A percentile compares a stretch with the other conserved stretches of the same genome.
Conservation (phyloP, 2,797 vertebrate species). For the Holocentrus rufus region DNA sequence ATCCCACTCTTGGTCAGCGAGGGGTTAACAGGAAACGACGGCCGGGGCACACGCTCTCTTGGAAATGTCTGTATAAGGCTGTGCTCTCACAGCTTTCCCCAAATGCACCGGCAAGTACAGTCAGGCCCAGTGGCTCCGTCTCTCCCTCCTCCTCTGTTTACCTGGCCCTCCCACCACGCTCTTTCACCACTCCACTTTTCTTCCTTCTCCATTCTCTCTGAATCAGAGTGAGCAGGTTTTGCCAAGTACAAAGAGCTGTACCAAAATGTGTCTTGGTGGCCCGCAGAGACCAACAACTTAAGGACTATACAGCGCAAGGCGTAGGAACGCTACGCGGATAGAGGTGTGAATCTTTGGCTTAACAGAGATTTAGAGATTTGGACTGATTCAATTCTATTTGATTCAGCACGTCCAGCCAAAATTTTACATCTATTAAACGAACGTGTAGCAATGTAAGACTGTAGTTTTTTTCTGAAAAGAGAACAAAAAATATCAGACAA, state of each 20-base stretch:
- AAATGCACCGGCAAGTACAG: slow-evolving; percentile 79
- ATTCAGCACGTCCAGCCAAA: too few species aligned
- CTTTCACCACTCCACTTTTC: slow-evolving; percentile 16
- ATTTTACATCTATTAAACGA: too few species aligned
- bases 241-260: slow-evolving; percentile 7
- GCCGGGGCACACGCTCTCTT: slow-evolving; percentile 61
- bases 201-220: slow-evolving; percentile 1
- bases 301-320: background rate
- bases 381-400: too few species aligned
- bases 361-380: too few species aligned
- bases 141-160: slow-evolving; percentile 54
- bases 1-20: slow-evolving; percentile 42
- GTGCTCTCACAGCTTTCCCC: slow-evolving; percentile 72
- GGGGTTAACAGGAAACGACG: slow-evolving; percentile 83
- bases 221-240: slow-evolving; percentile 13
- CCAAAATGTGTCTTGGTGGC: slow-evolving; percentile 12
- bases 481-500: too few species aligned
- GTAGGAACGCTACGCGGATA: too few species aligned
- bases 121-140: slow-evolving; percentile 73
- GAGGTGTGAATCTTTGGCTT: too few species aligned
- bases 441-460: too few species aligned
- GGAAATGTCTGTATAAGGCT: slow-evolving; percentile 84
- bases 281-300: slow-evolving; percentile 2
- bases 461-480: too few species aligned
- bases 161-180: slow-evolving; percentile 62